phyloP scores from a whole-genome alignment of 2,888 invertebrate genomes.

The Dryococelus australis region DNA sequence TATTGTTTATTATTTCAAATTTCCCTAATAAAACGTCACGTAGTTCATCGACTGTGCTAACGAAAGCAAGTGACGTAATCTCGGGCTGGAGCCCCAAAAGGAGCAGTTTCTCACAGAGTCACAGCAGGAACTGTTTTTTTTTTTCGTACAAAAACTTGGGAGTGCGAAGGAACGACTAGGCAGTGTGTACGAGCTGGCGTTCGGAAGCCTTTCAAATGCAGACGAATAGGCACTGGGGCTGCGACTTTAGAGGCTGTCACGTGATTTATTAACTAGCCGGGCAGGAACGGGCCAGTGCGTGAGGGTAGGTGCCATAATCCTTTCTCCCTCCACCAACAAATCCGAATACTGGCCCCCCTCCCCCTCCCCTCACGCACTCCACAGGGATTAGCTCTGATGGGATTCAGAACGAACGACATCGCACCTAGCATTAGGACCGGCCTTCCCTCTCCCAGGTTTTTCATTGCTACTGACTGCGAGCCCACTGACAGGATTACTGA shows the following conservation, averaged over 20 bases:
- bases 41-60: too few relatives aligned
- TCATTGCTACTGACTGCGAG: not conserved
- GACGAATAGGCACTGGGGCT: not conserved
- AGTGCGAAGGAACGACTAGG: not conserved
- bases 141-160: not conserved
- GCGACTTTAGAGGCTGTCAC: not conserved
- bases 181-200: not conserved
- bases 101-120: too few relatives aligned
- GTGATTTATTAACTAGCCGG: slow-evolving; percentile 1
- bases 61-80: too few relatives aligned
- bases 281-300: not conserved
- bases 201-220: slow-evolving; percentile 2
- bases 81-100: too few relatives aligned
- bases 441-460: not conserved
- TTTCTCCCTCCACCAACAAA: not conserved
- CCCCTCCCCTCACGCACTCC: not conserved
- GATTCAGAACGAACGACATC: slow-evolving; percentile 8
- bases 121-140: too few relatives aligned
- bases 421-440: not conserved
- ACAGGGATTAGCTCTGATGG: not conserved
- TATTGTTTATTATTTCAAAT: too few relatives aligned
- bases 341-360: not conserved
- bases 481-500: not conserved
- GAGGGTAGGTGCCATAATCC: slow-evolving; percentile 6
- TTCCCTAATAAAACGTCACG: too few relatives aligned